Conservation (phyloP, 2,113 vertebrate species). For the Cynocephalus volans region DNA sequence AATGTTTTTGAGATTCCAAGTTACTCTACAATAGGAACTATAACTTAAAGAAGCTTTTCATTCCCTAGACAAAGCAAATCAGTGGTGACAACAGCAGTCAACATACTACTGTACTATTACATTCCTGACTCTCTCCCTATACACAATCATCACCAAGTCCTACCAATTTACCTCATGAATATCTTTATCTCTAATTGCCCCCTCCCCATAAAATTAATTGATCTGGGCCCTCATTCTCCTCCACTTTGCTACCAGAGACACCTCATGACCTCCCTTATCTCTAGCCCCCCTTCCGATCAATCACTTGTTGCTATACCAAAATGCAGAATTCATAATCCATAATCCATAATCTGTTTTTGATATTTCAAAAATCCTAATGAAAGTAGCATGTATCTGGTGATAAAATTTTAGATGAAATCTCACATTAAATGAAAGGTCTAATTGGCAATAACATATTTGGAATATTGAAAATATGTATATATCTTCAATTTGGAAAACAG, state of each 20-base stretch:
- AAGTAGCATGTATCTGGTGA: not conserved
- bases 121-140: not conserved
- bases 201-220: not conserved
- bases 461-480: not conserved
- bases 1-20: conserved; percentile 35
- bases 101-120: not conserved
- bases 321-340: conserved; percentile 12
- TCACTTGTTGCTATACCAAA: conserved; percentile 20
- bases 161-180: not conserved
- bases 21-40: not conserved
- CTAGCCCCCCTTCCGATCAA: not conserved
- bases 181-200: not conserved
- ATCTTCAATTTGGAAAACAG: conserved; percentile 25
- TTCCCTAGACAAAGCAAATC: not conserved
- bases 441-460: not conserved
- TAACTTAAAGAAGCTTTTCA: conserved; percentile 21
- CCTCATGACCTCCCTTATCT: not conserved
- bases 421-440: conserved; percentile 26
- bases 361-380: conserved; percentile 19
- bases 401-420: conserved; percentile 3
- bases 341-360: not conserved
- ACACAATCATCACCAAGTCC: not conserved
- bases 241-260: not conserved
- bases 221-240: not conserved
- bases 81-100: not conserved